Evolutionary conservation across 2,797 vertebrate species (phyloP).

Genomic region (Cygnus olor): DNA sequence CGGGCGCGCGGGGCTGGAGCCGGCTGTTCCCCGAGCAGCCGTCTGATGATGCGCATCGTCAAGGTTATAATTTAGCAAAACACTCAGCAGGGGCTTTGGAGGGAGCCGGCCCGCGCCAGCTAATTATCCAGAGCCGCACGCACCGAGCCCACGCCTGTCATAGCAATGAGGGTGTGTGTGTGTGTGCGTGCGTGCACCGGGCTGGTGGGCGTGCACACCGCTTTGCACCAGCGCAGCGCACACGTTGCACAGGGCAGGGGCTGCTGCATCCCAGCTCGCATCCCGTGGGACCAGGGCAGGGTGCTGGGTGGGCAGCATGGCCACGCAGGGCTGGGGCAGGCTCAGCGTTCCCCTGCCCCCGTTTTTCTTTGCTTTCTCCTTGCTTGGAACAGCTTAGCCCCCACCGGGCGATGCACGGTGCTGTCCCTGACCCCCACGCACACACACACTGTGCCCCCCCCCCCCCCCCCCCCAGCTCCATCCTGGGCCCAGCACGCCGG

Average conservation of each 20-base stretch:
- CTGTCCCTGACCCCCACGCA: too few species aligned
- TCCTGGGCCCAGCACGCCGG: neutral
- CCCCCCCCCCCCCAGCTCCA: neutral
- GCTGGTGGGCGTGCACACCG: neutral
- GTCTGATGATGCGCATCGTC: slow-evolving; percentile 15
- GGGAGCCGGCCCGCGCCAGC: neutral
- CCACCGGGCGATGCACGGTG: neutral
- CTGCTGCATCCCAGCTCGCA: accelerated
- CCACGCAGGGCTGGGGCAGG: too few species aligned
- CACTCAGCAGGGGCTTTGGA: slow-evolving; percentile 24
- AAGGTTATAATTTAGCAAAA: slow-evolving; percentile 52
- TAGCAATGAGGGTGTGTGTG: slow-evolving; percentile 8
- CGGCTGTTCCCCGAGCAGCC: neutral
- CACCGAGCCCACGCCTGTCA: neutral
- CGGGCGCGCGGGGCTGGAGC: accelerated
- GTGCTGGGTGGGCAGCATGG: accelerated
- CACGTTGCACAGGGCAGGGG: accelerated
- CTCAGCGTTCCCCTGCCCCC: too few species aligned
- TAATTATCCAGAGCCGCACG: slow-evolving; percentile 22
- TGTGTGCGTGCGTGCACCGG: neutral
- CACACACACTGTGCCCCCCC: neutral
- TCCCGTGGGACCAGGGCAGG: accelerated
- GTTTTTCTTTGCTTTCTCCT: neutral
- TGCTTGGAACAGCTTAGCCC: neutral
- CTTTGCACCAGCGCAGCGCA: accelerated